Base-by-base conservation (phyloP, 2,888 invertebrate species). In the Koerneria pararmatus region DNA sequence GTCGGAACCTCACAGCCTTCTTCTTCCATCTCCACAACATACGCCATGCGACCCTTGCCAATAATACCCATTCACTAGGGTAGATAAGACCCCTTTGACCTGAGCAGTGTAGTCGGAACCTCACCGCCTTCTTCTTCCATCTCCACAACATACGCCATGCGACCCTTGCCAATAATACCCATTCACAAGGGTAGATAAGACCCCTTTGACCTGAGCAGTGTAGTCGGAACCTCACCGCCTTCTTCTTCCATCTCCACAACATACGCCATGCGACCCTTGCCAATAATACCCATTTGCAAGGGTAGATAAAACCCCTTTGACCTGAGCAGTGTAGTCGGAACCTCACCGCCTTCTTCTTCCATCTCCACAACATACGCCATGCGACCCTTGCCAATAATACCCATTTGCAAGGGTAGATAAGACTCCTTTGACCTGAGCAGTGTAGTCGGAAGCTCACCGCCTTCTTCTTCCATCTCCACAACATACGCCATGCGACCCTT, bases 281-380 rank as follows among this genome's bases (percentile, higher is more conserved):
- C 89, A 86, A 97, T 98, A 68, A 95, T 85, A 79, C 97, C 97
- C 62, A 82, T 82, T 19, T 60, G 46, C 31, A 49, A 89, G 88
- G 41, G 91, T 88, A 70, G 89, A n/a, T n/a, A n/a, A n/a, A n/a
- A n/a, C n/a, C n/a, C n/a, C n/a, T n/a, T n/a, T n/a, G n/a, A 79
- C 62, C 83, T 67, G 5, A 82, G 53, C 41, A 83, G 66, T 0
- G 97, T 97, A 0, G 94, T 95, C 0, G 98, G 98, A 70, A 98
- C 94, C 83, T 98, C 98, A 69, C 89, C 89, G 1, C 89, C 87
- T 74, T 92, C 93, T 63, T 93, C 82, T 22, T 84, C 93, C 77
- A 98, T 85, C 79, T 98, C 97, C 46, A 97, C 93, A 0, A 95
- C 91, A 84, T 98, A 98, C 0, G 98, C 98, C 95, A 97, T 98